A percentile compares a stretch with the other conserved stretches of the same genome.
These are phyloP conservation scores for Heteromurus nitidus DNA, from an alignment of 2,888 invertebrate species.

Conservation along the genomic window DNA sequence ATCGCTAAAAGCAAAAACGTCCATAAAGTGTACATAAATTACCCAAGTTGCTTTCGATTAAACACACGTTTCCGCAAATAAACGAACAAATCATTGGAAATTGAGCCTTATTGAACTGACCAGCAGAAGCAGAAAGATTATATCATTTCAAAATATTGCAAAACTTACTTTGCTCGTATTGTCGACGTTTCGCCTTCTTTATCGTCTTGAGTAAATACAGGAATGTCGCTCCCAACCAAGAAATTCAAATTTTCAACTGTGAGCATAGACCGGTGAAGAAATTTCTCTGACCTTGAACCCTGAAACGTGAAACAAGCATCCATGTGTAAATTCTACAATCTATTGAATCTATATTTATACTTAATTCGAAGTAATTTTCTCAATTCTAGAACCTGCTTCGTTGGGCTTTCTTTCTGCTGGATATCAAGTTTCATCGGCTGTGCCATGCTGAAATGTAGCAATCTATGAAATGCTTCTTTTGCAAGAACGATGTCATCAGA, in stretches of 20 bases:
- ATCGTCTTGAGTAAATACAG: not conserved
- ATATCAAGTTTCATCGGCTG: conserved; percentile 15
- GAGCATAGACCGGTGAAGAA: conserved; percentile 8
- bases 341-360: too few relatives aligned
- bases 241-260: conserved; percentile 6
- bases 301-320: too few relatives aligned
- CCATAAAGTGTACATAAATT: too few relatives aligned
- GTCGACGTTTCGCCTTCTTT: not conserved
- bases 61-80: too few relatives aligned
- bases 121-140: not conserved
- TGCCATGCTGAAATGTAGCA: conserved; percentile 34
- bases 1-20: conserved; percentile 5
- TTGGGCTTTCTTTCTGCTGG: too few relatives aligned
- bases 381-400: too few relatives aligned
- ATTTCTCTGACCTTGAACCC: not conserved
- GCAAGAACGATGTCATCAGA: conserved; percentile 10
- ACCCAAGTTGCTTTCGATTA: too few relatives aligned
- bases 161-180: conserved; percentile 33
- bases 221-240: conserved; percentile 29
- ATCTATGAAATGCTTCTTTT: conserved; percentile 38
- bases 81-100: too few relatives aligned
- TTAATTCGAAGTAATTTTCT: too few relatives aligned
- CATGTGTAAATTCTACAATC: too few relatives aligned
- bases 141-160: not conserved
- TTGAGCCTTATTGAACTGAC: not conserved